These are phyloP conservation scores for Sebastolobus altivelis DNA, from an alignment of 2,797 vertebrate species.

Conservation along the genomic window DNA sequence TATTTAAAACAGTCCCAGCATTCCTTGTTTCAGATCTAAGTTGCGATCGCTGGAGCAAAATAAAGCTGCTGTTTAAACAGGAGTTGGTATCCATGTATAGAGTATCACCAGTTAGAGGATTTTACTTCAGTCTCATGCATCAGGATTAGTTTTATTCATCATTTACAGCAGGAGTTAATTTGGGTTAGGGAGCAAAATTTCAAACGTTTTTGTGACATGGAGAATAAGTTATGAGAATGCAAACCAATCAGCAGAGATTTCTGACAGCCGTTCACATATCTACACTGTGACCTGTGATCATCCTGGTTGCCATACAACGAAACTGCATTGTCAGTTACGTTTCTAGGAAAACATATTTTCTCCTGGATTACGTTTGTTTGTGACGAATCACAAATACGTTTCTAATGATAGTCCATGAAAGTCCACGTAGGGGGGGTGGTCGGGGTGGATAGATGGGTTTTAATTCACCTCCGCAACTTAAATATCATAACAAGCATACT, in stretches of 20 bases:
- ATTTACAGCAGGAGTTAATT: conserved; percentile 60
- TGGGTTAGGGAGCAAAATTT: background rate
- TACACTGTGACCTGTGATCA: background rate
- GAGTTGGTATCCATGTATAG: conserved; percentile 30
- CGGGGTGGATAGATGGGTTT: too few species aligned
- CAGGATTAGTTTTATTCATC: conserved; percentile 53
- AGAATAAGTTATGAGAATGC: conserved; percentile 7
- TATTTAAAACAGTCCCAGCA: conserved; percentile 53
- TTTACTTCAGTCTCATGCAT: conserved; percentile 35
- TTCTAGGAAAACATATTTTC: background rate
- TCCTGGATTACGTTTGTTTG: background rate
- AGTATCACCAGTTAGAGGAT: conserved; percentile 37
- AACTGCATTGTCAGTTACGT: background rate
- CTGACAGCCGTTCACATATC: background rate
- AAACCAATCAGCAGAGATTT: conserved; percentile 27
- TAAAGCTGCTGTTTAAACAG: conserved; percentile 64
- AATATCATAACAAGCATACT: too few species aligned
- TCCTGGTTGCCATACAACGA: too few species aligned
- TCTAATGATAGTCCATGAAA: background rate
- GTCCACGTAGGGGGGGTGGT: too few species aligned
- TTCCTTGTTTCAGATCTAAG: conserved; percentile 54
- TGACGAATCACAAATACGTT: background rate
- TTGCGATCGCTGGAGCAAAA: conserved; percentile 53
- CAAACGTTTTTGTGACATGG: background rate
- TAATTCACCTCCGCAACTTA: too few species aligned